phyloP scores from a whole-genome alignment of 2,888 invertebrate genomes.

The Prenolepis imparis region DNA sequence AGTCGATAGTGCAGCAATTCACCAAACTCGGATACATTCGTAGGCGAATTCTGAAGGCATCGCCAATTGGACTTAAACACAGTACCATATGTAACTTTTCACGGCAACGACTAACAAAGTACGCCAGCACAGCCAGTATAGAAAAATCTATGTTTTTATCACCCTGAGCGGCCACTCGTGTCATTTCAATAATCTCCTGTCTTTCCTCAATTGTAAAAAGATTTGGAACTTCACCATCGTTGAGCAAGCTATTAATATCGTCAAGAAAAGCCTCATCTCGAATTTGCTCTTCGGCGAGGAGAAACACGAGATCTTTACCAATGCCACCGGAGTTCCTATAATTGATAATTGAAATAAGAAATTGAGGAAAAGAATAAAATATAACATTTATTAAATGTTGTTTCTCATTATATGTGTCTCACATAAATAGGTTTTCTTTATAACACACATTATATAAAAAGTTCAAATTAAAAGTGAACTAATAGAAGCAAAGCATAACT shows the following conservation, averaged over 20 bases:
- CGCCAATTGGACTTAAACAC: conserved; percentile 95
- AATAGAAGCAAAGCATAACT: too few species aligned
- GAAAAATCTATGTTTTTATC: conserved; percentile 94
- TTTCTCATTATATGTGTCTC: too few species aligned
- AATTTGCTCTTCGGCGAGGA: conserved; percentile 94
- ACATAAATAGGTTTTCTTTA: not conserved
- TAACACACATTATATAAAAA: too few species aligned
- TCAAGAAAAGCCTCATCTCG: conserved; percentile 93
- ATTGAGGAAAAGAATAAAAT: not conserved
- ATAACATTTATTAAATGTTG: not conserved
- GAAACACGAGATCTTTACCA: conserved; percentile 87
- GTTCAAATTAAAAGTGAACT: too few species aligned
- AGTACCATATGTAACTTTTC: conserved; percentile 94
- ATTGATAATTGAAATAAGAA: not conserved
- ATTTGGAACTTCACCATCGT: conserved; percentile 95
- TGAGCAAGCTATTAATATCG: conserved; percentile 94
- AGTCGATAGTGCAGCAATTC: conserved; percentile 96
- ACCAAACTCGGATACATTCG: conserved; percentile 94
- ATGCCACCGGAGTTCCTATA: conserved; percentile 79
- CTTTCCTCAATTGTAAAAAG: conserved; percentile 94
- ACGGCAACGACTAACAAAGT: conserved; percentile 92
- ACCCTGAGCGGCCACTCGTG: conserved; percentile 91
- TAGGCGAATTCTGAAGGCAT: conserved; percentile 92
- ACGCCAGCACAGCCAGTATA: conserved; percentile 91
- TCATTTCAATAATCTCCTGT: conserved; percentile 93